Conservation (phyloP, 2,888 invertebrate species). For the Taenaris catops region DNA sequence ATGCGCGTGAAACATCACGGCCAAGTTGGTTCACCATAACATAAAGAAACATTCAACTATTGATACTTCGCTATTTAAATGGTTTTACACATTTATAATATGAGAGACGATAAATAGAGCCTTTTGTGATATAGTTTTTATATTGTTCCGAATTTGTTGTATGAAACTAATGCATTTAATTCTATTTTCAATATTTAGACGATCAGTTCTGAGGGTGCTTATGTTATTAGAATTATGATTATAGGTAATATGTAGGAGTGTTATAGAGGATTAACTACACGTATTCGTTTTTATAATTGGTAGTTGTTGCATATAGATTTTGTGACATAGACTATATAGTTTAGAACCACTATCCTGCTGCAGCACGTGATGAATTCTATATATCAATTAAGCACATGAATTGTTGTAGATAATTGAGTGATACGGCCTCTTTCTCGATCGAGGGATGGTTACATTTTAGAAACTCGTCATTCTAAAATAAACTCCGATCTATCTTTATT, state of each 20-base stretch:
- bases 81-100: constrained; percentile 79
- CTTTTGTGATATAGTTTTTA: constrained; percentile 58
- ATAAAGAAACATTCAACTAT: constrained; percentile 74
- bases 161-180: constrained; percentile 73
- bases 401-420: no score
- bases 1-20: constrained; percentile 75
- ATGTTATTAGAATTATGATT: constrained; percentile 21
- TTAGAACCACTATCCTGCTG: no score
- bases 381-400: no score
- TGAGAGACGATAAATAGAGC: constrained; percentile 71
- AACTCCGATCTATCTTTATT: no score
- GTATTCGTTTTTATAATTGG: no score
- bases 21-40: constrained; percentile 75
- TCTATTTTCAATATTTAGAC: constrained; percentile 67
- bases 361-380: no score
- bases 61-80: constrained; percentile 75
- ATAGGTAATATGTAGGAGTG: constrained; percentile 2
- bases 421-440: no score
- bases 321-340: no score
- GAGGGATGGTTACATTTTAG: no score
- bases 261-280: constrained; percentile 13
- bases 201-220: constrained; percentile 45
- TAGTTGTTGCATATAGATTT: no score
- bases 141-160: constrained; percentile 68
- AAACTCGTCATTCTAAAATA: no score